Evolutionary conservation across 2,113 vertebrate genomes (phyloP), one percentile per base, ranked within the genome.

Genomic region (Caloenas nicobarica): DNA sequence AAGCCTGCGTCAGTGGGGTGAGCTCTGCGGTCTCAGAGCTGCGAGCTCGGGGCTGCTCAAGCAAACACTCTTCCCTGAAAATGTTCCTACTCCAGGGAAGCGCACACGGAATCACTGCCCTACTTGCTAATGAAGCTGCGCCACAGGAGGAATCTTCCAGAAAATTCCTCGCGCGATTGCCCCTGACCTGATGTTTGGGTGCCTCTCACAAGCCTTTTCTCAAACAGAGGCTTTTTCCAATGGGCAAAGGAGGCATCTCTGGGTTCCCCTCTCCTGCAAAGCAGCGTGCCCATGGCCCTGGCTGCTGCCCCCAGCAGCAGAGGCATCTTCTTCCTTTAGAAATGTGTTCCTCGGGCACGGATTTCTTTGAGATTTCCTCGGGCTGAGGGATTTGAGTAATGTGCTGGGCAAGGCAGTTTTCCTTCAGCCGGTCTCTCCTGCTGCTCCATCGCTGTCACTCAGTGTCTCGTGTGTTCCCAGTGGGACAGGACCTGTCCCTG

Each of bases 281-380:
- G 51, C 76, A 66, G 19, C 0, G 2, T 57, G 50, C n/a, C 31
- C 4, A 0, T 0, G 5, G 50, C 60, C 40, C n/a, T 42, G 51
- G 86, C 60, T 50, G 34, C 85, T 72, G 69, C 65, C 86, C 86
- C 60, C 2, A 70, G 86, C 88, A 5, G 21, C 60, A 16, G 16
- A 38, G 51, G 38, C 79, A 82, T 72, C 60, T 16, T 88, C 8
- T 56, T 48, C 88, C 71, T 83, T 62, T 29, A 51, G 62, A 77
- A 77, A 42, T 16, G 26, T 25, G 11, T 56, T 94, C 56, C 13
- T 70, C 7, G 0, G 91, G 60, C 94, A 16, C 0, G 29, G 86
- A 56, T 88, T 93, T 93, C 89, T 95, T 95, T 86, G 87, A 40
- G 90, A 91, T 95, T 95, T 94, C 71, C 18, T 19, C 25, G 48